Percentiles rank a stretch among this genome's conserved stretches.
Conservation (phyloP, 1,140 invertebrate genomes). For the Drosophila kikkawai region DNA sequence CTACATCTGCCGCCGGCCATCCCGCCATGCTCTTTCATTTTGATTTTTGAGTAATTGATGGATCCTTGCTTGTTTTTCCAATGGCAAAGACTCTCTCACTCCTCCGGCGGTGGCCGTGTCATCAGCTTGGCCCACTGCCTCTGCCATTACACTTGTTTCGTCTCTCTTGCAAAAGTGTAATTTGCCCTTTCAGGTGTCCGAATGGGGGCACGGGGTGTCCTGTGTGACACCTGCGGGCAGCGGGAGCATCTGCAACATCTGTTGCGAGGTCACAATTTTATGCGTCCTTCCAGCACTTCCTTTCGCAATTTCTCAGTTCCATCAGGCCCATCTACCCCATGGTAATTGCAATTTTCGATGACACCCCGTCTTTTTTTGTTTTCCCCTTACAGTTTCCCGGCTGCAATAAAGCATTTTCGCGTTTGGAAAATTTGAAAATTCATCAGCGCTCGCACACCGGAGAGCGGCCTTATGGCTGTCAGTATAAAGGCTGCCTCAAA, state of each 20-base stretch:
- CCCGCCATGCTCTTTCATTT: slow-evolving; percentile 52
- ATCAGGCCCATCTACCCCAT: slow-evolving; percentile 9
- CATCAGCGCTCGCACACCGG: slow-evolving; percentile 97
- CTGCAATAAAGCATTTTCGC: slow-evolving; percentile 96
- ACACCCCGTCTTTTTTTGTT: slow-evolving; percentile 45
- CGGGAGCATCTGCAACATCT: slow-evolving; percentile 15
- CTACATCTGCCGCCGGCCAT: slow-evolving; percentile 1
- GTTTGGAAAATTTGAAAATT: slow-evolving; percentile 98
- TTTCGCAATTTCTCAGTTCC: slow-evolving; percentile 2
- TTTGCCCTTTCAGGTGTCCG: slow-evolving; percentile 38
- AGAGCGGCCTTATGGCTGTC: slow-evolving; percentile 94
- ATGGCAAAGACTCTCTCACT: slow-evolving; percentile 23
- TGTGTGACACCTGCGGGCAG: slow-evolving; percentile 46
- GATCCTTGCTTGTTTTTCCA: slow-evolving; percentile 36
- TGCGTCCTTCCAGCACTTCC: slow-evolving; percentile 33
- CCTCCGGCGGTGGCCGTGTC: not conserved
- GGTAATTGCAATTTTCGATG: slow-evolving; percentile 64
- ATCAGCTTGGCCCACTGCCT: slow-evolving; percentile 23
- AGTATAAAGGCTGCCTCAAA: slow-evolving; percentile 94
- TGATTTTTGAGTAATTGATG: slow-evolving; percentile 66
- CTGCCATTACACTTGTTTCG: slow-evolving; percentile 47
- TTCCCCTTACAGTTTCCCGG: slow-evolving; percentile 92
- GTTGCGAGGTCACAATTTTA: slow-evolving; percentile 59
- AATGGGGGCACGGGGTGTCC: not conserved
- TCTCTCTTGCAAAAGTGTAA: slow-evolving; percentile 45